Evolutionary conservation across 1,140 invertebrate genomes (phyloP), one percentile per base, ranked within the genome.

Genomic region (Pseudomyrmex gracilis): DNA sequence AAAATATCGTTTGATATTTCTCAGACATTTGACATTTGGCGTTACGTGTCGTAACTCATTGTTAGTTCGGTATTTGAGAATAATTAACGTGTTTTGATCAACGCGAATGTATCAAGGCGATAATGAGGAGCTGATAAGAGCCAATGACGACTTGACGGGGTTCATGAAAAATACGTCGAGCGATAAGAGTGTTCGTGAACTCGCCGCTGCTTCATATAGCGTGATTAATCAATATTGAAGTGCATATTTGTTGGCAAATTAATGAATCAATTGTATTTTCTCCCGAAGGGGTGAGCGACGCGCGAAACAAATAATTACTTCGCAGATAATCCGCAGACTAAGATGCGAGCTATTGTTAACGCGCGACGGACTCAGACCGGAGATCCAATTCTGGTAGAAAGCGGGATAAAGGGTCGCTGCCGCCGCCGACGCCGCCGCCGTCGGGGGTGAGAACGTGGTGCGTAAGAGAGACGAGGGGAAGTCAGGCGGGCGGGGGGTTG

Each of bases 331-430:
- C 51, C 20, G 12, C 22, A 57, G 57, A 43, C 64, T 8, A 61
- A 82, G 57, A 73, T 57, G 57, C 34, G 71, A 74, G 68, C 64
- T 85, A 73, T 64, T 74, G 68, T 60, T 63, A 82, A 70, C 43
- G 63, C 17, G 47, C 17, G 47, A 47, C 63, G 71, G 55, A 55
- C 15, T 73, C 17, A 22, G 58, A 53, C 17, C 57, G 43, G 60
- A 68, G 76, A 86, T 86, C 73, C 61, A 82, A 86, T 86, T 86
- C 68, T 78, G 61, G 47, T 60, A 47, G 82, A 24, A 58, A 60
- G 47, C 45, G 70, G 68, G 78, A 74, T 82, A 82, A 67, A 61
- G 61, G 68, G n/a, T 61, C 74, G 73, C 34, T 70, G 22, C 47
- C 17, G 49, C 47, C 67, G 13, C 47, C 45, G 24, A 15, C 24